Base-by-base conservation (phyloP, 2,888 invertebrate species). In the Gymnocheta viridis region DNA sequence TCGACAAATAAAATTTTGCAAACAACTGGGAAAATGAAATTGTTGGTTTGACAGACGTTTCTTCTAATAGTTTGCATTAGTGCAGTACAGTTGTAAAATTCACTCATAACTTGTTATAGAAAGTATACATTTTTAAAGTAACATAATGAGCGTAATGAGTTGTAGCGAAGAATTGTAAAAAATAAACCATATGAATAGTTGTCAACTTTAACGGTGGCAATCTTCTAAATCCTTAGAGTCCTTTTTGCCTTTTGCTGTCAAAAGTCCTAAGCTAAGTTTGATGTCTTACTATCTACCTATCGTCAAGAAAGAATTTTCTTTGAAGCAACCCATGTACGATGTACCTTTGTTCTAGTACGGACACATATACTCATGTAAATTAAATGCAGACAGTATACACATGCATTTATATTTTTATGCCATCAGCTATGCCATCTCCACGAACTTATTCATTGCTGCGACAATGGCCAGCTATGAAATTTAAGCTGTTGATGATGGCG, bases 391-490 rank as follows among this genome's bases (percentile, higher is more conserved):
- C 35, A 12, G 10, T 0, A 4, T 2, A 44, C 41, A 5, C 12
- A 6, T 19, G 32, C 27, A 29, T 1, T 3, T 22, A 24, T 27
- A 9, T 24, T 9, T 62, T 41, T n/a, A 1, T 27, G 12, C 14
- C 10, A 7, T n/a, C 19, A 12, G 5, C 14, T n/a, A 5, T 1
- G 3, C 49, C 7, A 17, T 17, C 29, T 9, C n/a, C 24, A 12
- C 24, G 22, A 27, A 56, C 35, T 19, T 17, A 38, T 32, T 22
- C 64, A 41, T 14, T 27, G 47, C 38, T 58, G 54, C 41, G 64
- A 56, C 58, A 41, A 35, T 73, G 72, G 29, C 64, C 73, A 74
- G 66, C 72, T 54, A 56, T 56, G 54, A 76, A 78, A 58, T 82
- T 64, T 64, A 73, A 64, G 49, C 54, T 73, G 56, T 73, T 69